Base-by-base conservation (phyloP, 1,140 invertebrate species). In the Zophobas atratus region DNA sequence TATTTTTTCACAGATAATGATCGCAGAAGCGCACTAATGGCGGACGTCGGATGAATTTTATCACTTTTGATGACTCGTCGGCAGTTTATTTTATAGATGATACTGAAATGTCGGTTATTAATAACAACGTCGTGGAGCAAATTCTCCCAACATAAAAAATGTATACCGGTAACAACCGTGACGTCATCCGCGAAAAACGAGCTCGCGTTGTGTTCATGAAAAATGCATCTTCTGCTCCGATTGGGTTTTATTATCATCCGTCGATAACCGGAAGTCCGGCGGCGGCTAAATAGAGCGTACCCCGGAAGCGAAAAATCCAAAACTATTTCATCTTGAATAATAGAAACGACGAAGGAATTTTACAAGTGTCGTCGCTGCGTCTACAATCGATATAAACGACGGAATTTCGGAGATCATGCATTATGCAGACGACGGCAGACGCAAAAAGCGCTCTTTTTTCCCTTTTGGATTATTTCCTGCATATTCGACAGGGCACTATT, bases 371-470 rank as follows among this genome's bases (percentile, higher is more conserved):
- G 49, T 51, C 49, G 49, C 49, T 2, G 2, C n/a, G 49, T 51
- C 49, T 51, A 51, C 49, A 51, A 51, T 51, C 49, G 49, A 51
- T 51, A 51, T 51, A 51, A 51, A 51, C n/a, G 49, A 51, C 49
- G n/a, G 49, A 51, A 51, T 20, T 51, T 20, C 49, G 3, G 49
- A 20, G n/a, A 51, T 51, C 49, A 51, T 51, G 49, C 49, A 51
- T 51, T 51, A 51, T 51, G 49, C 49, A 51, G 49, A 51, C 49
- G 49, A 20, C 49, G n/a, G 4, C 20, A 6, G 49, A 20, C 3
- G n/a, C 2, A 20, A 20, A 51, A 20, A 6, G 6, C 3, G 49
- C 6, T 51, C 49, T 51, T 20, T 51, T 51, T 51, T 51, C n/a
- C 20, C 20, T 51, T 6, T 20, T 51, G 49, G 49, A 4, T 51